Conservation (phyloP, 1,140 invertebrate species). For the Propsilocerus akamusi region DNA sequence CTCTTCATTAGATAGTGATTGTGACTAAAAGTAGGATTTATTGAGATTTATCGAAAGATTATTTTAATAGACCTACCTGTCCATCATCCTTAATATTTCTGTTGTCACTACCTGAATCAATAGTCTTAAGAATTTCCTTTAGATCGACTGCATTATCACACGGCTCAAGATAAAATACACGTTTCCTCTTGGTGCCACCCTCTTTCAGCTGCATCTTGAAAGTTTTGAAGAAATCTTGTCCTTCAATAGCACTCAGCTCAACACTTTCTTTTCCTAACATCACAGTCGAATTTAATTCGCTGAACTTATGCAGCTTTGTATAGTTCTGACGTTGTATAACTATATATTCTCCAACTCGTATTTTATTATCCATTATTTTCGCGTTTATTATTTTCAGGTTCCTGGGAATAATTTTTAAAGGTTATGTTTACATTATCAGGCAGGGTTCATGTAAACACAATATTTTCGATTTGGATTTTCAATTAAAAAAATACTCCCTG, state of each 20-base stretch:
- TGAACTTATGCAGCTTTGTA: constrained; percentile 53
- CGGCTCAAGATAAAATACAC: constrained; percentile 33
- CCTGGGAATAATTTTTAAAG: no score
- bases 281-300: constrained; percentile 33
- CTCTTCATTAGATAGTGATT: constrained; percentile 63
- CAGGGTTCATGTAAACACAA: no score
- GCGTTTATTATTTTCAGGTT: no score
- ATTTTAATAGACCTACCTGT: not conserved
- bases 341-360: constrained; percentile 45
- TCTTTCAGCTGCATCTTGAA: constrained; percentile 54
- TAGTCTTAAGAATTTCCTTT: constrained; percentile 31
- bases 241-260: constrained; percentile 44
- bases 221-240: constrained; percentile 53
- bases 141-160: constrained; percentile 29
- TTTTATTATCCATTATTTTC: constrained; percentile 16
- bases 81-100: constrained; percentile 66
- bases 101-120: constrained; percentile 56
- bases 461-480: no score
- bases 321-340: constrained; percentile 55
- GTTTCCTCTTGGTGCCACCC: constrained; percentile 27
- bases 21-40: constrained; percentile 34
- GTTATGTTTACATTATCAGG: no score
- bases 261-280: constrained; percentile 51
- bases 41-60: not conserved
- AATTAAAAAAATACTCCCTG: no score